phyloP scores from a whole-genome alignment of 2,888 invertebrate species.

The Ommatoiulus sabulosus region DNA sequence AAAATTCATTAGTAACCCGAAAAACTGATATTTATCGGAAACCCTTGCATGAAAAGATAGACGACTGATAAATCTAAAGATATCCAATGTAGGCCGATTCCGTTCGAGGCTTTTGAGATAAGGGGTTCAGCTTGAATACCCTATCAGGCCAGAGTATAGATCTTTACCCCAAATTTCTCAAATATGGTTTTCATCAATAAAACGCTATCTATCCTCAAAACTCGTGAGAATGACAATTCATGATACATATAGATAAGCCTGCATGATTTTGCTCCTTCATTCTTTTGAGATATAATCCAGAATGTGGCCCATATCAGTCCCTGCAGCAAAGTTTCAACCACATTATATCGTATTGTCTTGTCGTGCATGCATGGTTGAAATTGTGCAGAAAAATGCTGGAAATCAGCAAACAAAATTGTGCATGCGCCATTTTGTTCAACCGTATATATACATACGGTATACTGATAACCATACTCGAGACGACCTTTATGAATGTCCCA shows the following conservation, averaged over 20 bases:
- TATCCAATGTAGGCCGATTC: neutral
- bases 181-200: neutral
- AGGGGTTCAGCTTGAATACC: neutral
- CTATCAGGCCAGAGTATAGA: constrained; percentile 9
- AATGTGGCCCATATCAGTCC: neutral
- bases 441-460: no score
- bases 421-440: no score
- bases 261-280: neutral
- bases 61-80: neutral
- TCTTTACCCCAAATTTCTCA: neutral
- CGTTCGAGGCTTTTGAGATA: neutral
- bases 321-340: no score
- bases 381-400: no score
- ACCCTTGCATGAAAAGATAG: neutral
- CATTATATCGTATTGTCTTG: no score
- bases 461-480: neutral
- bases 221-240: neutral
- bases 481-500: neutral
- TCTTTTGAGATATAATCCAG: neutral
- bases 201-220: neutral
- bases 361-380: no score
- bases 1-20: neutral
- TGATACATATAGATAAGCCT: neutral
- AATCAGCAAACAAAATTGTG: no score
- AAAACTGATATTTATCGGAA: neutral